Base-by-base conservation (phyloP, 2,888 invertebrate genomes). In the Melipona bicolor region DNA sequence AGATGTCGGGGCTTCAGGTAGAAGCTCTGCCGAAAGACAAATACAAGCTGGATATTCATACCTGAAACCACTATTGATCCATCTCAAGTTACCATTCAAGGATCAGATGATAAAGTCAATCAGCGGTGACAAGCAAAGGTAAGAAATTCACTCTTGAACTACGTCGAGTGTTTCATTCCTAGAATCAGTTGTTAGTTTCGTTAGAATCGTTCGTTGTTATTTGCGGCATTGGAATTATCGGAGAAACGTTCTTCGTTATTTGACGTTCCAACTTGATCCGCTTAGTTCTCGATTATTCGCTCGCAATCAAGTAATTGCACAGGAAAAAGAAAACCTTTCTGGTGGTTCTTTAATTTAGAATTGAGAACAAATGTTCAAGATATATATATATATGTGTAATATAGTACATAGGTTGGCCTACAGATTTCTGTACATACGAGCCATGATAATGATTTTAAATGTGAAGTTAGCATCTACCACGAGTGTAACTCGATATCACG, bases 61-160 rank as follows among this genome's bases (percentile, higher is more conserved):
- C 74, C 59, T 80, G 68, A 80, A 69, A 36, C 86, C 85, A 13
- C 43, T 68, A 65, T 77, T 62, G 77, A 68, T 77, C 62, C 72
- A 81, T 43, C 56, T 85, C 24, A 27, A 77, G 61, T 50, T 80
- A 71, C 81, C 85, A n/a, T 36, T 21, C n/a, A 74, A 59, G 49
- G 78, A 85, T 27, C 70, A 69, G 43, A 62, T 64, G 68, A 78
- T 68, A n/a, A 69, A 70, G 78, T 71, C 72, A 27, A 61, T 75
- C 74, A 11, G 9, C 74, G 4, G 9, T 6, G 54, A 85, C 43
- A 76, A 76, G 32, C 77, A 71, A 61, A 77, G 81, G 85, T 85
- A 76, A 70, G 84, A 64, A 79, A 32, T 21, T 27, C 65, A n/a
- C 19, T 72, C 32, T 76, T 13, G 5, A 36, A 24, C 27, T 27